phyloP scores from a whole-genome alignment of 2,888 invertebrate genomes.

The Neoascia interrupta region DNA sequence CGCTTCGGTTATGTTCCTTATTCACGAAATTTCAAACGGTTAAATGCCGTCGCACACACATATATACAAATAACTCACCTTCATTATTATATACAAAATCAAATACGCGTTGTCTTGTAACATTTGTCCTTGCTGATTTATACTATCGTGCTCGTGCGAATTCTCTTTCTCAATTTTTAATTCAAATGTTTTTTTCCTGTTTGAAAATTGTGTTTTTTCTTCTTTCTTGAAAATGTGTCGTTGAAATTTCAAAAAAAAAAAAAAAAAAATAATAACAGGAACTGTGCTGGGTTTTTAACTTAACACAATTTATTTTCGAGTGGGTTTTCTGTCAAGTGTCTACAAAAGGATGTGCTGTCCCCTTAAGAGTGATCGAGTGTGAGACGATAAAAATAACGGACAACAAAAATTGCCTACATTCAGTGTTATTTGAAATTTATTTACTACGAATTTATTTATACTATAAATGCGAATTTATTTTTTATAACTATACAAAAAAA shows the following conservation, averaged over 20 bases:
- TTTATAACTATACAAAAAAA: conserved; percentile 26
- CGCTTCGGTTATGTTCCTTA: conserved; percentile 72
- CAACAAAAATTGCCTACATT: no score
- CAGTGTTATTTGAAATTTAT: neutral
- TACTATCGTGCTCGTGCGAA: conserved; percentile 33
- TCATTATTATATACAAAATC: conserved; percentile 21
- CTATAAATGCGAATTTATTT: neutral
- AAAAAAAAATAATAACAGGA: no score
- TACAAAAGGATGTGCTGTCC: no score
- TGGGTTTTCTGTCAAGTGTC: no score
- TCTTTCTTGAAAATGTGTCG: no score
- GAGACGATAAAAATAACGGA: conserved; percentile 11
- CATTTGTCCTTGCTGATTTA: conserved; percentile 59
- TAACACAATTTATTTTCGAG: conserved; percentile 27
- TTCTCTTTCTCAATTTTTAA: neutral
- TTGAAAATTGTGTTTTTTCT: no score
- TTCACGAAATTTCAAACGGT: conserved; percentile 66
- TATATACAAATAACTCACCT: conserved; percentile 36
- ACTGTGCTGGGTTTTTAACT: conserved; percentile 16
- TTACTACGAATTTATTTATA: conserved; percentile 49
- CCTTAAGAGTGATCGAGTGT: conserved; percentile 1
- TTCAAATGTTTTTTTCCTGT: conserved; percentile 3
- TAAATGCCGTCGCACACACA: conserved; percentile 59
- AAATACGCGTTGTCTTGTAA: conserved; percentile 46
- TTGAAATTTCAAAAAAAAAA: neutral